Percentiles rank a stretch among this genome's conserved stretches.
Conservation (phyloP, 2,113 vertebrate genomes). For the Oophaga pumilio region DNA sequence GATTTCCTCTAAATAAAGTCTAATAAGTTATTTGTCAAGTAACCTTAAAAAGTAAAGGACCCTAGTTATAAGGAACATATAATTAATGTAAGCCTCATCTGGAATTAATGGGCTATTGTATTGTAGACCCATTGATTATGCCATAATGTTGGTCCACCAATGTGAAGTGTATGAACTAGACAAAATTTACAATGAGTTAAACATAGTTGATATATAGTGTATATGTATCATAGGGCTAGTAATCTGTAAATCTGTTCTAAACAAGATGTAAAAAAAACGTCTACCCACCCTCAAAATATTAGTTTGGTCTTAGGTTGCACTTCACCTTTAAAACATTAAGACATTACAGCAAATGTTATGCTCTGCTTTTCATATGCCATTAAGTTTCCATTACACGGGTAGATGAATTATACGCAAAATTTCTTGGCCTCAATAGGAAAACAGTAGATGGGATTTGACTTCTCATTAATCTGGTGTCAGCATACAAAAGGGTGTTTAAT, state of each 20-base stretch:
- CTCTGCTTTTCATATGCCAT: slow-evolving; percentile 62
- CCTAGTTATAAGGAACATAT: too few relatives aligned
- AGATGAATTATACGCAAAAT: slow-evolving; percentile 64
- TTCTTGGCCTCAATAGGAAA: slow-evolving; percentile 58
- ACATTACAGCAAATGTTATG: slow-evolving; percentile 61
- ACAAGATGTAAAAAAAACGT: not conserved
- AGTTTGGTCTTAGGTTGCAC: slow-evolving; percentile 13
- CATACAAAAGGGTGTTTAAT: slow-evolving; percentile 60
- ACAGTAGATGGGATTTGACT: slow-evolving; percentile 54
- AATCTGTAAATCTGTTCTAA: not conserved
- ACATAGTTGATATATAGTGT: too few relatives aligned
- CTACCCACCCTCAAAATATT: not conserved
- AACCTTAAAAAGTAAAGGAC: too few relatives aligned
- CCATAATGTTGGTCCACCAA: too few relatives aligned
- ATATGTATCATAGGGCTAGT: not conserved
- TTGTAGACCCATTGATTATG: too few relatives aligned
- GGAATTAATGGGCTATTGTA: too few relatives aligned
- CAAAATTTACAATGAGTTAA: too few relatives aligned
- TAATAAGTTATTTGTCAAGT: too few relatives aligned
- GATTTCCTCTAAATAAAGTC: too few relatives aligned
- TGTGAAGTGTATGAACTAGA: too few relatives aligned
- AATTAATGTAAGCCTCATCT: too few relatives aligned
- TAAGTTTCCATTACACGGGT: slow-evolving; percentile 61
- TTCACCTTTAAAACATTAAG: slow-evolving; percentile 61
- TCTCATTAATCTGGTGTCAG: slow-evolving; percentile 58